Conservation (phyloP, 2,888 invertebrate species). For the Miltochrista miniata region DNA sequence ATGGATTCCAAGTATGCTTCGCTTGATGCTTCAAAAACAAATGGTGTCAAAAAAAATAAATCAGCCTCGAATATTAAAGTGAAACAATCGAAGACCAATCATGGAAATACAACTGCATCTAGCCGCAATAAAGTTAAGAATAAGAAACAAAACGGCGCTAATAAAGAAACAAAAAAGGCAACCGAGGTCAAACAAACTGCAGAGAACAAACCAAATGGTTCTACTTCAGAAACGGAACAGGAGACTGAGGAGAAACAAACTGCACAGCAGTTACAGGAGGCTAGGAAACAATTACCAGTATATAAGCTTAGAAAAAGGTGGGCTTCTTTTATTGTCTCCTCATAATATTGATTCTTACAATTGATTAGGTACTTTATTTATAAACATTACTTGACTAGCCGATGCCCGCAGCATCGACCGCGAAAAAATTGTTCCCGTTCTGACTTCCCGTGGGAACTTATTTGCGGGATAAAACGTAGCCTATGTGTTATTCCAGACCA, state of each 20-base stretch:
- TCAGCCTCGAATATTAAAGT: conserved; percentile 45
- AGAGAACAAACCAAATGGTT: too few relatives aligned
- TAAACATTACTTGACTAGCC: too few relatives aligned
- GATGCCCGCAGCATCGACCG: too few relatives aligned
- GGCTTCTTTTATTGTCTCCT: conserved; percentile 10
- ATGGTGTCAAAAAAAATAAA: conserved; percentile 50
- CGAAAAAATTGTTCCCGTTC: too few relatives aligned
- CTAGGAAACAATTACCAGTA: conserved; percentile 80
- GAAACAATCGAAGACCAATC: conserved; percentile 56
- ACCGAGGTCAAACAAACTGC: too few relatives aligned
- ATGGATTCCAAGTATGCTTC: conserved; percentile 78
- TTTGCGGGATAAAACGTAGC: too few relatives aligned
- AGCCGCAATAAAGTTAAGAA: conserved; percentile 13
- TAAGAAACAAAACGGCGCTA: conserved; percentile 42
- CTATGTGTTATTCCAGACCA: too few relatives aligned
- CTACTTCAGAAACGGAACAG: conserved; percentile 23
- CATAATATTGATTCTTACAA: too few relatives aligned
- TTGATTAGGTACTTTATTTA: too few relatives aligned
- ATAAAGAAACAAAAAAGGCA: too few relatives aligned
- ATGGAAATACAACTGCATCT: conserved; percentile 21
- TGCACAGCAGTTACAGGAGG: conserved; percentile 59
- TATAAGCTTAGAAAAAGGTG: conserved; percentile 77
- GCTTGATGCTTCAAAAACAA: conserved; percentile 46
- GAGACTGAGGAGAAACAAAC: conserved; percentile 33
- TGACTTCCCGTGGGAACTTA: too few relatives aligned